Conservation (phyloP, 35 echinoderm and acorn worm genomes). For the Nesometra sesokonis region DNA sequence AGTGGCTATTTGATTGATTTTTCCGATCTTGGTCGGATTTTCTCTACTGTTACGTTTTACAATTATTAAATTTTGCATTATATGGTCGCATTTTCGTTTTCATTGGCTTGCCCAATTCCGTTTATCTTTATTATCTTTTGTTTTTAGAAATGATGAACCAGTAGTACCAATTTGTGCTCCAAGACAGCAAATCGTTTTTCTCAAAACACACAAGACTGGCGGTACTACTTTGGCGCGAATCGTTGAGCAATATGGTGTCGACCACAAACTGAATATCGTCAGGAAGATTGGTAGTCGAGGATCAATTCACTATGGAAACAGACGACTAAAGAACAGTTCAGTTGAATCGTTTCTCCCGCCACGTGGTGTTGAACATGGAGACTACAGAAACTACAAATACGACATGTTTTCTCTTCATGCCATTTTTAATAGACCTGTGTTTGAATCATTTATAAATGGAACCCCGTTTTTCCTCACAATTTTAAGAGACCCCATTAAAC, state of each 20-base stretch:
- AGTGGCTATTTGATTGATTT: no score
- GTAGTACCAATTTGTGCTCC: not conserved
- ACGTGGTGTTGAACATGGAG: not conserved
- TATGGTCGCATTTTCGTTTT: no score
- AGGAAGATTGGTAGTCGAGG: not conserved
- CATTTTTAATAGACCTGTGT: not conserved
- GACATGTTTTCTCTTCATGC: not conserved
- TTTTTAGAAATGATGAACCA: no score
- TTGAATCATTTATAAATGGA: conserved; percentile 19
- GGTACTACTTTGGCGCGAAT: not conserved
- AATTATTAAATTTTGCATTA: no score
- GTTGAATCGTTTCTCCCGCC: not conserved
- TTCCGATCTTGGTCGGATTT: no score
- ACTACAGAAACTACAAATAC: not conserved
- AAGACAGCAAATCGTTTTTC: not conserved
- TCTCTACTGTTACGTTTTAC: no score
- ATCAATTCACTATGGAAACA: not conserved
- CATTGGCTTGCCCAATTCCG: no score
- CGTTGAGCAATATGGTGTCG: not conserved
- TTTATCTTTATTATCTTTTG: no score
- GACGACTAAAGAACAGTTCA: not conserved
- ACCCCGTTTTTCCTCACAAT: conserved; percentile 51
- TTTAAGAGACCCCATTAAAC: conserved; percentile 47
- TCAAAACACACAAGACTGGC: conserved; percentile 10
- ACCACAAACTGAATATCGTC: not conserved